Percentiles rank a stretch among this genome's conserved stretches.
Conservation (phyloP, 2,797 vertebrate species). For the Enteromius anoplus region DNA sequence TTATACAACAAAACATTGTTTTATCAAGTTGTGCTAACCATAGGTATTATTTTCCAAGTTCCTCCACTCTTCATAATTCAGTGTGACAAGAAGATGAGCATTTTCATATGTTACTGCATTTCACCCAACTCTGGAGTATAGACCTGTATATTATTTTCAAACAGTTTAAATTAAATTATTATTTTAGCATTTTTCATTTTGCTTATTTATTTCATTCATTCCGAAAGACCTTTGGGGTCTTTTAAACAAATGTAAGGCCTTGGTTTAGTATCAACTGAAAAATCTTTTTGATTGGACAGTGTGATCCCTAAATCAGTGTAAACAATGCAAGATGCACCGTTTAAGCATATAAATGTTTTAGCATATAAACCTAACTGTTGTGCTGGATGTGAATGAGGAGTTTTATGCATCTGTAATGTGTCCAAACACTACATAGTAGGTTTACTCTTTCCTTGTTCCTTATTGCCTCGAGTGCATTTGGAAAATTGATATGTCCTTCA, state of each 20-base stretch:
- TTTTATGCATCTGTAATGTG: neutral
- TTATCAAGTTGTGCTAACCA: too few relatives aligned
- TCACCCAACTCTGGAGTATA: neutral
- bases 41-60: too few relatives aligned
- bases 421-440: neutral
- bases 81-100: too few relatives aligned
- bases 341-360: neutral
- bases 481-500: conserved; percentile 6
- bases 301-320: neutral
- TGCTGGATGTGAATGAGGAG: neutral
- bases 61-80: too few relatives aligned
- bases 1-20: too few relatives aligned
- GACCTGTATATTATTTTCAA: neutral
- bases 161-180: neutral
- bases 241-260: neutral
- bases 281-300: neutral
- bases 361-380: neutral
- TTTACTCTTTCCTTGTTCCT: neutral
- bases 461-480: neutral
- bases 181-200: neutral
- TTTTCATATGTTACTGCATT: neutral
- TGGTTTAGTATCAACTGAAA: neutral
- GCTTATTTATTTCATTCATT: neutral
- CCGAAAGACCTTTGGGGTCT: neutral
- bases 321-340: neutral